Conservation (phyloP, 2,113 vertebrate species). For the Mobula birostris region DNA sequence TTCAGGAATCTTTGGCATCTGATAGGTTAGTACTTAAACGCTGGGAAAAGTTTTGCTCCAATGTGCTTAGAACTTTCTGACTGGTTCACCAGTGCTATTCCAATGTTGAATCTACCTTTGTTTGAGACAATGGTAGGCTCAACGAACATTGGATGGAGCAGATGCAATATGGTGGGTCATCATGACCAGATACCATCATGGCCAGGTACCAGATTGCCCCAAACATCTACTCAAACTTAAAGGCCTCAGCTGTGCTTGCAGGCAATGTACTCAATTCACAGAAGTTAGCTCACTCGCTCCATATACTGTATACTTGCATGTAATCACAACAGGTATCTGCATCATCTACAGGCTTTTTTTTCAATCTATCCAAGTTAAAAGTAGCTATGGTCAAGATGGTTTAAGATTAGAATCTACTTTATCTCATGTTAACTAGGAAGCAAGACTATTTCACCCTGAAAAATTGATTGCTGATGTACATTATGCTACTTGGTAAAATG, state of each 20-base stretch:
- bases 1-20: too few relatives aligned
- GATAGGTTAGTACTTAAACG: not conserved
- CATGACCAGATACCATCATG: not conserved
- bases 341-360: not conserved
- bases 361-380: not conserved
- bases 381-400: not conserved
- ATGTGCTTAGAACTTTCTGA: not conserved
- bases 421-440: not conserved
- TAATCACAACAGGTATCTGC: not conserved
- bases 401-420: not conserved
- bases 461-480: not conserved
- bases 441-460: not conserved
- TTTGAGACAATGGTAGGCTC: not conserved
- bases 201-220: too few relatives aligned
- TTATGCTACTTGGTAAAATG: not conserved
- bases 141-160: not conserved
- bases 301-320: not conserved
- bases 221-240: not conserved
- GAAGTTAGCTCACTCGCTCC: not conserved
- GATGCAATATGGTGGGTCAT: not conserved
- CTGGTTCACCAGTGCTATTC: not conserved
- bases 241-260: not conserved
- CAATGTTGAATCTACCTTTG: not conserved
- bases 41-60: not conserved
- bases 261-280: not conserved